Evolutionary conservation across 2,888 invertebrate genomes (phyloP).

Genomic region (Polyommatus iphigenia): DNA sequence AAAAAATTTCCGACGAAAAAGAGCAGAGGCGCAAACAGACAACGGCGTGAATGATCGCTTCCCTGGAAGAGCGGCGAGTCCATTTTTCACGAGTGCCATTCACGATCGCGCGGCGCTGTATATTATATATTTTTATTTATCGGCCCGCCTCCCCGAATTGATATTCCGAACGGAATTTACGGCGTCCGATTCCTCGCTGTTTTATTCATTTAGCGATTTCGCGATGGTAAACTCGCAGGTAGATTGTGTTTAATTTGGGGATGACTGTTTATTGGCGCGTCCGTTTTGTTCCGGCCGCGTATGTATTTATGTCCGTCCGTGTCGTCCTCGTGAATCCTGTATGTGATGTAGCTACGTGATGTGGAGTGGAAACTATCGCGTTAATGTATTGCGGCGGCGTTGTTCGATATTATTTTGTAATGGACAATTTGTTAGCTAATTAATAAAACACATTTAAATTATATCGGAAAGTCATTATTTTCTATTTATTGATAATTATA

Average conservation of each 20-base stretch:
- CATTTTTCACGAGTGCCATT: conserved; percentile 81
- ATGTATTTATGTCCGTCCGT: conserved; percentile 44
- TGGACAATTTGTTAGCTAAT: neutral
- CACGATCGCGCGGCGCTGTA: conserved; percentile 70
- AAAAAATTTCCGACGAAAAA: conserved; percentile 72
- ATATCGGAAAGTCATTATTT: no score
- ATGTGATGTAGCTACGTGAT: neutral
- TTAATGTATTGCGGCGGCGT: neutral
- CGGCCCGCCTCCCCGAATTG: conserved; percentile 68
- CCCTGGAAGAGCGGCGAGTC: conserved; percentile 79
- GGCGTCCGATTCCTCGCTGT: conserved; percentile 71
- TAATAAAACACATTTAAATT: no score
- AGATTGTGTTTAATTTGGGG: conserved; percentile 77
- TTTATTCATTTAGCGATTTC: conserved; percentile 79
- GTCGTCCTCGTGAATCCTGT: neutral
- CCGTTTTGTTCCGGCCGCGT: conserved; percentile 67
- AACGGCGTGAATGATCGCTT: conserved; percentile 81
- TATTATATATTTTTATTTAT: conserved; percentile 75
- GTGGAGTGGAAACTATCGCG: neutral
- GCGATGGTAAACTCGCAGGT: conserved; percentile 76
- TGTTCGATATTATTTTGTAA: neutral
- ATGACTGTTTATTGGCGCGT: conserved; percentile 77
- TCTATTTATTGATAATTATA: no score
- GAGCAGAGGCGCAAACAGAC: conserved; percentile 78
- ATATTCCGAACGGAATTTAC: conserved; percentile 77